A percentile compares a stretch with the other conserved stretches of the same genome.
Conservation (phyloP, 2,888 invertebrate species). For the Tenthredo amoena region DNA sequence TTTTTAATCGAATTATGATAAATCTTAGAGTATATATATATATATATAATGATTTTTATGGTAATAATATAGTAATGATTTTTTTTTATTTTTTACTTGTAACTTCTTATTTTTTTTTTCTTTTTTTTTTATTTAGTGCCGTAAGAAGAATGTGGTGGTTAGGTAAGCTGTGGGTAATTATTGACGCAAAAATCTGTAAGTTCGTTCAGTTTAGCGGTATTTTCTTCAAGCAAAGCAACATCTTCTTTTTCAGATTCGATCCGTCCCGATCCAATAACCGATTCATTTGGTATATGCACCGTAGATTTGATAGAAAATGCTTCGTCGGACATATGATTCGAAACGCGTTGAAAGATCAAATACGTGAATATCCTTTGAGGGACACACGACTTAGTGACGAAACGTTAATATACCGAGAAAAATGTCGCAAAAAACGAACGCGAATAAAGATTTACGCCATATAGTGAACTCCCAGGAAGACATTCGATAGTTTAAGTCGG, state of each 20-base stretch:
- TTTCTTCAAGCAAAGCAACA: conserved; percentile 29
- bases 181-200: conserved; percentile 41
- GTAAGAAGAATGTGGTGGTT: conserved; percentile 48
- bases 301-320: neutral
- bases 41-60: conserved; percentile 23
- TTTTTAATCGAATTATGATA: conserved; percentile 42
- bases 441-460: conserved; percentile 41
- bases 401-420: conserved; percentile 17
- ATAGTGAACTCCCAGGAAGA: conserved; percentile 66
- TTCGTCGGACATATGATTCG: neutral
- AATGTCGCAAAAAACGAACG: conserved; percentile 33
- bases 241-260: neutral
- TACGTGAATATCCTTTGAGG: neutral
- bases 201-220: conserved; percentile 40
- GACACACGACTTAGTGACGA: neutral
- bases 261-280: neutral
- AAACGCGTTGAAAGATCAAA: neutral
- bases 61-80: conserved; percentile 11
- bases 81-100: neutral
- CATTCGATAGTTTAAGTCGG: conserved; percentile 67
- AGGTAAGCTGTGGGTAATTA: conserved; percentile 49
- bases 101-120: neutral
- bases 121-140: conserved; percentile 25
- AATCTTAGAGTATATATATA: conserved; percentile 32
- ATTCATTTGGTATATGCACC: neutral